Evolutionary conservation across 2,797 vertebrate species (phyloP).

Genomic region (Lophotriccus pileatus): DNA sequence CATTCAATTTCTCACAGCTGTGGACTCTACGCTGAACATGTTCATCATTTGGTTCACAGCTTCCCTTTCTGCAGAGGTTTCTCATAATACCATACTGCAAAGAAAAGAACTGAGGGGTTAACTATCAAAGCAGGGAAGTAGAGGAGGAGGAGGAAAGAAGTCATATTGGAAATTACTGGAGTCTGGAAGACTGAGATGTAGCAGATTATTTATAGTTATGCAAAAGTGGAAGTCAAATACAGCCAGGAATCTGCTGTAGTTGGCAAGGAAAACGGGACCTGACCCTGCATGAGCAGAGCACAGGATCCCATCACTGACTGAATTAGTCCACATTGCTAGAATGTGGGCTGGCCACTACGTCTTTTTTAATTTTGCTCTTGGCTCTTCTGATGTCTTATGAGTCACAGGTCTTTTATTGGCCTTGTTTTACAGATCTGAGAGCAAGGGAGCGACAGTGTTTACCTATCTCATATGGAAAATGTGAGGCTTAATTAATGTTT

Average conservation of each 20-base stretch:
- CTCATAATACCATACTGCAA: background rate
- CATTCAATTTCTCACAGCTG: slow-evolving; percentile 10
- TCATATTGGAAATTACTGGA: background rate
- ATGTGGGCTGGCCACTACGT: background rate
- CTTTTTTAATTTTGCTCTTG: slow-evolving; percentile 35
- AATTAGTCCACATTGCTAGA: background rate
- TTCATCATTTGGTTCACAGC: slow-evolving; percentile 49
- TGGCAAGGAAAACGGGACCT: background rate
- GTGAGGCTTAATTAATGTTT: slow-evolving; percentile 38
- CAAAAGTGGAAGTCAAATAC: slow-evolving; percentile 17
- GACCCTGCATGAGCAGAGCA: background rate
- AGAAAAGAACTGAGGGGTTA: background rate
- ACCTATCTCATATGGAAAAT: slow-evolving; percentile 41
- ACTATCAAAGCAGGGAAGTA: background rate
- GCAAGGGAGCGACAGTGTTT: slow-evolving; percentile 17
- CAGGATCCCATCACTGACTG: background rate
- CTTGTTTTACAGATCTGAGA: slow-evolving; percentile 25
- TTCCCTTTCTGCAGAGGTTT: slow-evolving; percentile 10
- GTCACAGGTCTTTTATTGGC: slow-evolving; percentile 12
- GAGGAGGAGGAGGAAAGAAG: slow-evolving; percentile 23
- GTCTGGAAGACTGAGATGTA: background rate
- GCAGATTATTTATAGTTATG: slow-evolving; percentile 30
- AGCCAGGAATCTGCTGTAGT: background rate
- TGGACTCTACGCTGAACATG: background rate
- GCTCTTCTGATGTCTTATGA: slow-evolving; percentile 33